Evolutionary conservation across 2,888 invertebrate genomes (phyloP), one percentile per base, ranked within the genome.

Genomic region (Eulithis testata): DNA sequence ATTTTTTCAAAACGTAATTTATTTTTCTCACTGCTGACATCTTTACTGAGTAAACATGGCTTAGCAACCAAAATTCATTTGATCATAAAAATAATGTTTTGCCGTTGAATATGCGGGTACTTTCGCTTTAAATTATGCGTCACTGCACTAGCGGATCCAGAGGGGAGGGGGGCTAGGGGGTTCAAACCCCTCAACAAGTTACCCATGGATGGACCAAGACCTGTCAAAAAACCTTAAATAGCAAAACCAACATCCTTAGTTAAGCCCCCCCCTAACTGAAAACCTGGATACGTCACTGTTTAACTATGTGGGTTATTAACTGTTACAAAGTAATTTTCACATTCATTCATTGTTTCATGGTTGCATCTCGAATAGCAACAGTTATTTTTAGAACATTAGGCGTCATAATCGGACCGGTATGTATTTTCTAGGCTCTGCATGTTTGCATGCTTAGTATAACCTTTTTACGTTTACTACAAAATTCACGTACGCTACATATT

Each of bases 21-120:
- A 4, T 31, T 31, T 31, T 31, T 31, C 31, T 2, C 31, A 4
- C 4, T 31, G 31, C 31, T 31, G 2, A 21, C 49, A 12, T 9
- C 9, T 21, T 49, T 21, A 21, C 45, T 44, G 21, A 21, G 1
- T 21, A 3, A 63, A 57, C 27, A 9, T 58, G 11, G 27, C 57
- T 58, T 47, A 50, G 31, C 6, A 52, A 50, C 54, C 11, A 7
- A 7, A 58, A 53, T 64, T 47, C 43, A 49, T 61, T 50, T 66
- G 59, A 66, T 63, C 59, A 51, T 66, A 61, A 63, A 57, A 67
- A 60, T 60, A 50, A 44, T 27, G 51, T 44, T 44, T 51, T 11
- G 44, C 44, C 56, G 45, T n/a, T 6, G 57, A 44, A 47, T 14
- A 14, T 67, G 63, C 63, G 67, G 67, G 67, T 56, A 36, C 63